phyloP scores from a whole-genome alignment of 2,888 invertebrate species.

The Cheilosia urbana region DNA sequence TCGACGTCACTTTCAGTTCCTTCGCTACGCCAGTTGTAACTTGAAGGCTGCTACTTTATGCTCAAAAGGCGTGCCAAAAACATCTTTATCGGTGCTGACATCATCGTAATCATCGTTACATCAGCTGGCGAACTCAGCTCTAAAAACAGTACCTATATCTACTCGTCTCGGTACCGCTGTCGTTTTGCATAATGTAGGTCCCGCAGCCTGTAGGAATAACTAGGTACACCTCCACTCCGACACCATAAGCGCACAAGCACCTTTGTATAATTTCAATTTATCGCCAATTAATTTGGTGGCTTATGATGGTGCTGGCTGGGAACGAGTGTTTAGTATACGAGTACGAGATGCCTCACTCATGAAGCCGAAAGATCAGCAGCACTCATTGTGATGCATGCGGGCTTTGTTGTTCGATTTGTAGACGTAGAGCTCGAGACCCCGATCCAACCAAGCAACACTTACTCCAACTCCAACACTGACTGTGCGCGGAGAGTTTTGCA shows the following conservation, averaged over 20 bases:
- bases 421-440: background rate
- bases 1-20: conserved; percentile 45
- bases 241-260: conserved; percentile 10
- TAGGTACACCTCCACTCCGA: conserved; percentile 17
- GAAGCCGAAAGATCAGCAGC: conserved; percentile 24
- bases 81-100: conserved; percentile 69
- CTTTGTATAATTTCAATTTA: conserved; percentile 70
- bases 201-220: conserved; percentile 24
- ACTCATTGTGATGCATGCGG: conserved; percentile 25
- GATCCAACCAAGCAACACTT: conserved; percentile 1
- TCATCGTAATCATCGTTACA: conserved; percentile 68
- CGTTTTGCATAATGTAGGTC: conserved; percentile 39
- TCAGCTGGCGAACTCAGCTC: conserved; percentile 39
- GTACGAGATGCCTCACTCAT: conserved; percentile 19
- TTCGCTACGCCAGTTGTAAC: conserved; percentile 35
- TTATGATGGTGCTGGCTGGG: conserved; percentile 31
- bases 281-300: conserved; percentile 71
- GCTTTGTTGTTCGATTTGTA: conserved; percentile 22
- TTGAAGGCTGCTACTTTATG: conserved; percentile 39
- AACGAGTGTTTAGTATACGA: background rate
- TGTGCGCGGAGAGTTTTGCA: background rate
- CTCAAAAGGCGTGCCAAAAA: conserved; percentile 72
- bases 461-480: no score
- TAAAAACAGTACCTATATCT: background rate
- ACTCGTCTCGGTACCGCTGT: conserved; percentile 9